Base-by-base conservation (phyloP, 2,113 vertebrate genomes). In the Larimichthys polyactis region DNA sequence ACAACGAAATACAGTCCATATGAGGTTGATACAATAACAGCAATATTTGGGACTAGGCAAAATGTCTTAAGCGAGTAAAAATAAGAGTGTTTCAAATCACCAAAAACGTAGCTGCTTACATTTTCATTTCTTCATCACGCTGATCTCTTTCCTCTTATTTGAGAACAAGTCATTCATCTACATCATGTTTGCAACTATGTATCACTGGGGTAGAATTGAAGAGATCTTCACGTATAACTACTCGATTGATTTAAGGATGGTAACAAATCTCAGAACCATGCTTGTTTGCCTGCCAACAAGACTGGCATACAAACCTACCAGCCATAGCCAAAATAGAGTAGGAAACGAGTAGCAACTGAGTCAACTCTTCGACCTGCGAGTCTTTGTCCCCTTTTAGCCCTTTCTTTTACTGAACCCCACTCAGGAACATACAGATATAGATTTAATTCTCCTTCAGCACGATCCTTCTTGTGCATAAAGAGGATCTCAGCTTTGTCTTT, bases 221-320 rank as follows among this genome's bases (percentile, higher is more conserved):
- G 17, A 52, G 60, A 40, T 58, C 29, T 29, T 59, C 2, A 36
- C 19, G 67, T 60, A 15, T 3, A 60, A 52, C 48, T 52, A 66
- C 29, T 59, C 66, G 12, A 65, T 17, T 52, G 72, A 49, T 63
- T 71, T 82, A 46, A 62, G 63, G 20, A 78, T 17, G 19, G 46
- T 60, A 22, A 43, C 1, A 15, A 11, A 24, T 11, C 59, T 72
- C 15, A 12, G 27, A 77, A 62, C 46, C 36, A 5, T 12, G 67
- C 46, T n/a, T 72, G 75, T 63, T 62, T 57, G 40, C 17, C 74
- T 63, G 57, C 76, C 76, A 79, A 75, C 44, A 17, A 40, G 43
- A 57, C 49, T 48, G 70, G 70, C 75, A 74, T 57, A 70, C 36
- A 64, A 22, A 58, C 6, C 22, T 24, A 9, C 32, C 3, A 64